Evolutionary conservation across 1,140 invertebrate species (phyloP), one percentile per base, ranked within the genome.

Genomic region (Ceratosolen fusciceps): DNA sequence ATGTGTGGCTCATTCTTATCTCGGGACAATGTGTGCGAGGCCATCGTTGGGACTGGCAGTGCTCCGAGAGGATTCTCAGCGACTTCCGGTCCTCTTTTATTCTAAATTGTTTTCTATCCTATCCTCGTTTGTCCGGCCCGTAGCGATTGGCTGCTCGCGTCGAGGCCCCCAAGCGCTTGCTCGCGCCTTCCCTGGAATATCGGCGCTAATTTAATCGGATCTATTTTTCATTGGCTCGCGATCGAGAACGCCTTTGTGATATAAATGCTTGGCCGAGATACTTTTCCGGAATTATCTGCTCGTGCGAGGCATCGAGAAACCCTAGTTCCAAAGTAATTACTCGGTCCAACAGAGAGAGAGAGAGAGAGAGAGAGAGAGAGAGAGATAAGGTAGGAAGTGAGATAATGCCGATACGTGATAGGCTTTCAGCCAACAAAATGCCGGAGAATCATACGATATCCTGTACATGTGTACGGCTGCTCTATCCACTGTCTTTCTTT

Each of bases 1-100:
- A n/a, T n/a, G n/a, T n/a, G 54, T 31, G 65, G 21, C 67, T 58
- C 31, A 29, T 72, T 73, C 72, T 73, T 71, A 39, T 31, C 37
- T 54, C 29, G 43, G n/a, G 67, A 72, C 39, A 73, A 79, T 79
- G 54, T 47, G 54, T 2, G 10, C 26, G 12, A 10, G 47, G 39
- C n/a, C n/a, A n/a, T 43, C 5, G 39, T 7, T 43, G 5, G 39
- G 39, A 52, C 21, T 8, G 49, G 12, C n/a, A n/a, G n/a, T n/a
- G n/a, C n/a, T n/a, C n/a, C n/a, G 29, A 24, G 49, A 26, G 10
- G 37, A 54, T 56, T 70, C 34, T 21, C 43, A 19, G 10, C 24
- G 26, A 24, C 62, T 76, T 67, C 74, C 74, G 47, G 62, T 49
- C 26, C 26, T 67, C 29, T 68, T 68, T 76, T 39, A 26, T 49